Percentiles rank a stretch among this genome's conserved stretches.
These are phyloP conservation scores for Lineus longissimus DNA, from an alignment of 1,140 invertebrate genomes.

Conservation along the genomic window DNA sequence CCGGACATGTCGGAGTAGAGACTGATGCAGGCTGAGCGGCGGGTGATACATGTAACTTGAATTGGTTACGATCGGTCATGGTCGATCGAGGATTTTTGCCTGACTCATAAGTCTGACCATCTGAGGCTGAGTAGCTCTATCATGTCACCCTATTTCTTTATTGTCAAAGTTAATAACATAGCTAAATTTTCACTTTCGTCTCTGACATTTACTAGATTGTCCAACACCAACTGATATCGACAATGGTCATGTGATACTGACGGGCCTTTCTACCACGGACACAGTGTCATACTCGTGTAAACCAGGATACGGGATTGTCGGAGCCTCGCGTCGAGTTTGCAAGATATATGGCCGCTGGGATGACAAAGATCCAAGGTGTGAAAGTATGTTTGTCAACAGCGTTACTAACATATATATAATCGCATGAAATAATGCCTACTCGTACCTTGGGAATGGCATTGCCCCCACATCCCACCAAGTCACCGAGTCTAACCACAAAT, in stretches of 20 bases:
- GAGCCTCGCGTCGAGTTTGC: conserved; percentile 34
- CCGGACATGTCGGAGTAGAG: too few species aligned
- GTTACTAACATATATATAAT: not conserved
- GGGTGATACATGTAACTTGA: too few species aligned
- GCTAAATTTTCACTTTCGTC: conserved; percentile 49
- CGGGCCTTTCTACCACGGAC: conserved; percentile 25
- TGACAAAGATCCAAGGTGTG: conserved; percentile 40
- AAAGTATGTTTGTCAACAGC: conserved; percentile 56
- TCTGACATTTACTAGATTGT: conserved; percentile 55
- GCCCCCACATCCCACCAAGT: too few species aligned
- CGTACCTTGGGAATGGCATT: too few species aligned
- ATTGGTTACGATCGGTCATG: too few species aligned
- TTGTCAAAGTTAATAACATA: conserved; percentile 44
- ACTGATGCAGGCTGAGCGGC: too few species aligned
- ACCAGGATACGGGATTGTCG: conserved; percentile 36
- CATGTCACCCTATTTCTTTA: too few species aligned
- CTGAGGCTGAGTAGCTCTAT: too few species aligned
- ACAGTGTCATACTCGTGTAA: conserved; percentile 21
- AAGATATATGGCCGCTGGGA: conserved; percentile 52
- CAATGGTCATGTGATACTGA: conserved; percentile 24
- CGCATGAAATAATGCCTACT: too few species aligned
- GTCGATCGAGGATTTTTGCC: too few species aligned
- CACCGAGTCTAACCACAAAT: too few species aligned
- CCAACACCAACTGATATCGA: conserved; percentile 38
- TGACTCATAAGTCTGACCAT: too few species aligned